Conservation (phyloP, 1,140 invertebrate species). For the Riptortus pedestris region DNA sequence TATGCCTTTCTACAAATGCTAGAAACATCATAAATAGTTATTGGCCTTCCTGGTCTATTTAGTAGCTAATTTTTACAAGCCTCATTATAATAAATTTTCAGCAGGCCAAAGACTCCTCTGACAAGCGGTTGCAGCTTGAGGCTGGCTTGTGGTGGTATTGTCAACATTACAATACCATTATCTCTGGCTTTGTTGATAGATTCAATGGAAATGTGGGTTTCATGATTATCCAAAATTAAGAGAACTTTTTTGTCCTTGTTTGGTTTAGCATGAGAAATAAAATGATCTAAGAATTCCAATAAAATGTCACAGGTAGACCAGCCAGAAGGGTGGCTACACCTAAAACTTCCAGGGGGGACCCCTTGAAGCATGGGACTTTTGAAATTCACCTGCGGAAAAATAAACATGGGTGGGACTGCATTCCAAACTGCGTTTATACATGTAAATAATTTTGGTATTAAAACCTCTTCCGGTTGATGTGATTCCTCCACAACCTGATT, state of each 20-base stretch:
- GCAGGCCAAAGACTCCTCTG: slow-evolving; percentile 24
- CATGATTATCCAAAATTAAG: slow-evolving; percentile 37
- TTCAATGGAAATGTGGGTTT: slow-evolving; percentile 34
- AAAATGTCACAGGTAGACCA: too few relatives aligned
- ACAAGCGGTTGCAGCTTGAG: slow-evolving; percentile 38
- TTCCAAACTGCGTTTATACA: not conserved
- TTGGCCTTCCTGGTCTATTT: slow-evolving; percentile 24
- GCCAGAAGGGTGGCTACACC: too few relatives aligned
- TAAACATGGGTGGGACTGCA: not conserved
- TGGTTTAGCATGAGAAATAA: too few relatives aligned
- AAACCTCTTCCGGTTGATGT: not conserved
- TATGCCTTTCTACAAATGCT: slow-evolving; percentile 20
- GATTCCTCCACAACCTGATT: not conserved
- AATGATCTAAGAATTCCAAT: too few relatives aligned
- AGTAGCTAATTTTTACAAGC: slow-evolving; percentile 20
- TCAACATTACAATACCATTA: slow-evolving; percentile 33
- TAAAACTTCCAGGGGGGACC: too few relatives aligned
- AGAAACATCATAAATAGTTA: slow-evolving; percentile 27
- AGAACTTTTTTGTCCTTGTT: too few relatives aligned
- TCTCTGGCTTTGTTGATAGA: slow-evolving; percentile 31
- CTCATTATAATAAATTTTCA: slow-evolving; percentile 26
- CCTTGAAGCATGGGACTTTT: too few relatives aligned
- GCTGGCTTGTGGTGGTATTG: slow-evolving; percentile 25
- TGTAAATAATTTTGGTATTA: not conserved
- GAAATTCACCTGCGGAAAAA: too few relatives aligned